Evolutionary conservation across 2,888 invertebrate genomes (phyloP).

Genomic region (Hirtodrosophila duncani): DNA sequence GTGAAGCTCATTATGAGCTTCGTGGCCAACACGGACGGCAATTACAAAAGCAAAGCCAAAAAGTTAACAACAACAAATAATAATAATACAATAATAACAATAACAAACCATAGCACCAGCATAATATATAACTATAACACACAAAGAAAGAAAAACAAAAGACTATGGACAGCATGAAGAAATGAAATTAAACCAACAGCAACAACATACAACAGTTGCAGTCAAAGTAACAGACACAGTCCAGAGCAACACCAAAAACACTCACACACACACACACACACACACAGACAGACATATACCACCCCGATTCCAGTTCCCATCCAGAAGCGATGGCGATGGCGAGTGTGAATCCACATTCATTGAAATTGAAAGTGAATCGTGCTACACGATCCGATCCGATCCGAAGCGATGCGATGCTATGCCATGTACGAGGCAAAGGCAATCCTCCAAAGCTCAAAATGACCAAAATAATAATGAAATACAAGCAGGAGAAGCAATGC

Average conservation of each 20-base stretch:
- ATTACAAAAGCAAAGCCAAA: constrained; percentile 22
- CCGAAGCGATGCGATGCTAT: constrained; percentile 28
- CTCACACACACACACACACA: constrained; percentile 1
- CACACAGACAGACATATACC: no score
- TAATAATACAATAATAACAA: constrained; percentile 22
- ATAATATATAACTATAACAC: constrained; percentile 18
- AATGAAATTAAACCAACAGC: constrained; percentile 63
- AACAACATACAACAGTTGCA: constrained; percentile 47
- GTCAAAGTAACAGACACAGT: constrained; percentile 27
- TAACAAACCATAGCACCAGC: constrained; percentile 17
- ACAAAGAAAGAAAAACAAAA: constrained; percentile 36
- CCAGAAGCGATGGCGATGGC: constrained; percentile 33
- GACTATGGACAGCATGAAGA: constrained; percentile 61
- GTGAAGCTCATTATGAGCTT: constrained; percentile 65
- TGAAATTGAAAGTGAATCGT: constrained; percentile 76
- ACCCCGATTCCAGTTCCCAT: background rate
- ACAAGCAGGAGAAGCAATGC: constrained; percentile 1
- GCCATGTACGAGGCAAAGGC: background rate
- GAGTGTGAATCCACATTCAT: constrained; percentile 44
- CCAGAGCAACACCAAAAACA: constrained; percentile 14
- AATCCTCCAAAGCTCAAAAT: constrained; percentile 55
- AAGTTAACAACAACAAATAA: constrained; percentile 6
- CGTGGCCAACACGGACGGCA: constrained; percentile 35
- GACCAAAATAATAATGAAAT: constrained; percentile 35
- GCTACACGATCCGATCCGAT: constrained; percentile 57